phyloP scores from a whole-genome alignment of 2,113 vertebrate genomes.

The Callipepla californica region DNA sequence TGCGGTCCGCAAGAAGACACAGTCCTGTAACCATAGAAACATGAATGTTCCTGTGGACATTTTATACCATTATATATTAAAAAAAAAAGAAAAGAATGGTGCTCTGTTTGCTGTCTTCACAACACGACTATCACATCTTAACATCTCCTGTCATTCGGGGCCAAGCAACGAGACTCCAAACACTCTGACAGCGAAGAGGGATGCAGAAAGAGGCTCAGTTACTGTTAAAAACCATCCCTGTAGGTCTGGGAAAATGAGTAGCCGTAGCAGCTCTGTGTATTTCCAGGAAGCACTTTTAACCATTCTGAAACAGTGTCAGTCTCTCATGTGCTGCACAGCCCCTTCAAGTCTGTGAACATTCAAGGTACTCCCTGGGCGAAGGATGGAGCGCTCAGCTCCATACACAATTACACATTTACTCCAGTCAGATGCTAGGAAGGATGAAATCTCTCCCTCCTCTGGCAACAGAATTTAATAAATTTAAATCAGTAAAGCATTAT shows the following conservation, averaged over 20 bases:
- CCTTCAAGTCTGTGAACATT: neutral
- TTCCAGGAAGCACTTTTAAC: neutral
- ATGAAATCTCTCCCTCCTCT: neutral
- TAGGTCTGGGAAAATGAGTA: neutral
- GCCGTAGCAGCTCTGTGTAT: neutral
- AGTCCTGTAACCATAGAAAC: constrained; percentile 81
- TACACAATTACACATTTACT: neutral
- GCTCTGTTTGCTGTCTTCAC: neutral
- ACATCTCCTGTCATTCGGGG: neutral
- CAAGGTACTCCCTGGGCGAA: neutral
- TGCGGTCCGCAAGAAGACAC: constrained; percentile 7
- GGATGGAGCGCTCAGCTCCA: neutral
- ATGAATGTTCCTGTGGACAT: constrained; percentile 53
- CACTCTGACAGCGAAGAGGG: neutral
- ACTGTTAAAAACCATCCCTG: neutral
- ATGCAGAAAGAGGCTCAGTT: neutral
- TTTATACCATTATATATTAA: constrained; percentile 45
- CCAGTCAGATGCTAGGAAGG: neutral
- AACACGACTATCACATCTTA: neutral
- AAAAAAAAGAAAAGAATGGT: neutral
- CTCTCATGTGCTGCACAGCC: neutral
- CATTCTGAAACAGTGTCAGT: neutral
- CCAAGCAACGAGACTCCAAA: neutral
- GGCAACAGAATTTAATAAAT: neutral
- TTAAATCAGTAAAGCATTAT: constrained; percentile 22